A percentile compares a stretch with the other conserved stretches of the same genome.
Evolutionary conservation across 2,113 vertebrate species (phyloP).

Genomic region (Eleginops maclovinus): DNA sequence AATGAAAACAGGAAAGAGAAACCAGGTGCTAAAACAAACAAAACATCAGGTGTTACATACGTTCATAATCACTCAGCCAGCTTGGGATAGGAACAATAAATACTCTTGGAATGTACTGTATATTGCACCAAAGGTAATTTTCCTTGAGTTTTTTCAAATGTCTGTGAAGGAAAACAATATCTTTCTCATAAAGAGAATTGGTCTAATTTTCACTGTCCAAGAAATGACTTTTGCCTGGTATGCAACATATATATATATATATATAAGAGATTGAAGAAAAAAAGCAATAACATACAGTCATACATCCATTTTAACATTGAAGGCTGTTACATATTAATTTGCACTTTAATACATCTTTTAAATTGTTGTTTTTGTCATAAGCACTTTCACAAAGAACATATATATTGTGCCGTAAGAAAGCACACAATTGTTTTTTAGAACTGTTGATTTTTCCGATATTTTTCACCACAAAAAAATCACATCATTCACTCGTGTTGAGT

Average conservation of each 20-base stretch:
- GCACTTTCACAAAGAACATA: no score
- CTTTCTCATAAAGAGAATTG: neutral
- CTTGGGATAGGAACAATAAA: constrained; percentile 19
- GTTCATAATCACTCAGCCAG: constrained; percentile 1
- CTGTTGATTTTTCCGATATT: no score
- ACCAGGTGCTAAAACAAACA: constrained; percentile 36
- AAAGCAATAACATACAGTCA: constrained; percentile 17
- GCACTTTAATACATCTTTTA: no score
- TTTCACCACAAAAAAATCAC: no score
- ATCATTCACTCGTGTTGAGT: no score
- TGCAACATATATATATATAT: constrained; percentile 46
- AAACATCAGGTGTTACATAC: constrained; percentile 46
- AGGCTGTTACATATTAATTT: no score
- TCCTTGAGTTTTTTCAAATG: neutral
- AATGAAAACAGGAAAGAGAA: constrained; percentile 67
- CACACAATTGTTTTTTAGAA: no score
- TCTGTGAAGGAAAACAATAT: constrained; percentile 12
- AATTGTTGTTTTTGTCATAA: no score
- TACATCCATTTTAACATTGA: neutral
- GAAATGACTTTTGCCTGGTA: constrained; percentile 58
- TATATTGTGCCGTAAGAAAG: no score
- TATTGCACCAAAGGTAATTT: constrained; percentile 4
- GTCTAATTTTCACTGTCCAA: constrained; percentile 10
- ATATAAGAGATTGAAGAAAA: constrained; percentile 13
- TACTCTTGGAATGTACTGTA: neutral